Evolutionary conservation across 1,140 invertebrate genomes (phyloP).

Genomic region (Venturia canescens): DNA sequence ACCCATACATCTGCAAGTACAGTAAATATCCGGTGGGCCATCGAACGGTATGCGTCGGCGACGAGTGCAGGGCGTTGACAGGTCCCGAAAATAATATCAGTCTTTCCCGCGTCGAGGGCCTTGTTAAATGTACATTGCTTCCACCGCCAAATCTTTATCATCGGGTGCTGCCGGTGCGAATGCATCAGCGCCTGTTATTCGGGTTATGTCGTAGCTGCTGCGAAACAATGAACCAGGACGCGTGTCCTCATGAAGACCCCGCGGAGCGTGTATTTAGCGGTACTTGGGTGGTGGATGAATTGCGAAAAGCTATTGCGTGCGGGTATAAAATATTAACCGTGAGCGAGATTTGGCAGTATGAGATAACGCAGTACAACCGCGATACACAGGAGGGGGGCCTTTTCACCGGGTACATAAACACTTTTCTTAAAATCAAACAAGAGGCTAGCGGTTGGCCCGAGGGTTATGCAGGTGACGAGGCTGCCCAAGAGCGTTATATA

Average conservation of each 20-base stretch:
- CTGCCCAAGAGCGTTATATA: slow-evolving; percentile 64
- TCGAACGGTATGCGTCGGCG: slow-evolving; percentile 63
- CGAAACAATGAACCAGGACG: slow-evolving; percentile 6
- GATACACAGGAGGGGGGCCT: slow-evolving; percentile 52
- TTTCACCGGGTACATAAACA: slow-evolving; percentile 61
- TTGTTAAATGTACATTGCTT: slow-evolving; percentile 57
- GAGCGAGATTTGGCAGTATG: slow-evolving; percentile 51
- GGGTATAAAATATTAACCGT: slow-evolving; percentile 57
- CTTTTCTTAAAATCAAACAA: slow-evolving; percentile 66
- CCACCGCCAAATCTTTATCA: slow-evolving; percentile 53
- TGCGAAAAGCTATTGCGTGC: slow-evolving; percentile 65
- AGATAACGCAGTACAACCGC: slow-evolving; percentile 48
- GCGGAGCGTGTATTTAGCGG: slow-evolving; percentile 65
- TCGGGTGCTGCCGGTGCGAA: slow-evolving; percentile 49
- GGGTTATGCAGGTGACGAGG: slow-evolving; percentile 50
- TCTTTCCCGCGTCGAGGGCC: slow-evolving; percentile 47
- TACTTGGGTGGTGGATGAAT: slow-evolving; percentile 69
- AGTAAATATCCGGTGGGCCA: slow-evolving; percentile 66
- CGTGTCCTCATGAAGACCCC: slow-evolving; percentile 6
- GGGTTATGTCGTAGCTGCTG: slow-evolving; percentile 50
- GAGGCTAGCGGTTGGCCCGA: slow-evolving; percentile 61
- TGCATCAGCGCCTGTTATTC: slow-evolving; percentile 51
- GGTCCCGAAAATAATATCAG: slow-evolving; percentile 1
- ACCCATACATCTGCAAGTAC: slow-evolving; percentile 62
- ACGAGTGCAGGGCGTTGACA: slow-evolving; percentile 49